A percentile compares a stretch with the other conserved stretches of the same genome.
Evolutionary conservation across 2,888 invertebrate species (phyloP).

Genomic region (Nephrocerus scutellatus): DNA sequence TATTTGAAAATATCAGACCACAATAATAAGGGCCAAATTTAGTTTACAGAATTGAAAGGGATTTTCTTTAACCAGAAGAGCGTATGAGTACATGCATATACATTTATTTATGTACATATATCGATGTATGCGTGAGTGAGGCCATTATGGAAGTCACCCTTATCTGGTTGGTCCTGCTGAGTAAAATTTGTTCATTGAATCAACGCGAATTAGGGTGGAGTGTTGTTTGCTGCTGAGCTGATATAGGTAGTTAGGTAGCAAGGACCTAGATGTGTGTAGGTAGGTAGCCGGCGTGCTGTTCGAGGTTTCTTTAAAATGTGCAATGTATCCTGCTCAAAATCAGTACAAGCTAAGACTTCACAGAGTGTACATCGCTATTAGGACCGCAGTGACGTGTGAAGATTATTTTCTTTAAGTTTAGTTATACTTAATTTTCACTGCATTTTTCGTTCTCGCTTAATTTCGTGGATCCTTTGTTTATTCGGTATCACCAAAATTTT

Average conservation of each 20-base stretch:
- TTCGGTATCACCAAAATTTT: slow-evolving; percentile 1
- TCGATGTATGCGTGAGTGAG: slow-evolving; percentile 21
- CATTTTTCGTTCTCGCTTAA: slow-evolving; percentile 15
- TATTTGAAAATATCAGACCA: no score
- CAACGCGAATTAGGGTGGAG: slow-evolving; percentile 19
- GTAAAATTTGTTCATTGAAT: no score
- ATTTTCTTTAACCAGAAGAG: slow-evolving; percentile 17
- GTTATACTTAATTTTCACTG: slow-evolving; percentile 16
- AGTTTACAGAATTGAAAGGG: no score
- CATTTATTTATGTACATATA: no score
- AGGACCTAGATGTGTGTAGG: no score
- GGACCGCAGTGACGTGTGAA: slow-evolving; percentile 14
- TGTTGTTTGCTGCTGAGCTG: no score
- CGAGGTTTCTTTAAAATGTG: slow-evolving; percentile 35
- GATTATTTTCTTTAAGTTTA: slow-evolving; percentile 23
- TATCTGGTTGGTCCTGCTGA: no score
- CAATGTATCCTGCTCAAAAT: slow-evolving; percentile 26
- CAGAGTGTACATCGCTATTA: slow-evolving; percentile 26
- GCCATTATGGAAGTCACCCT: slow-evolving; percentile 22
- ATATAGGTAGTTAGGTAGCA: slow-evolving; percentile 19
- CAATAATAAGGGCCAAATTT: no score
- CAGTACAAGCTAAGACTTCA: slow-evolving; percentile 41
- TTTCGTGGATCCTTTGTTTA: slow-evolving; percentile 7
- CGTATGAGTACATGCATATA: slow-evolving; percentile 23
- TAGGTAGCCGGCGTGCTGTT: no score